Conservation (phyloP, 2,113 vertebrate genomes). For the Phoxinus phoxinus region DNA sequence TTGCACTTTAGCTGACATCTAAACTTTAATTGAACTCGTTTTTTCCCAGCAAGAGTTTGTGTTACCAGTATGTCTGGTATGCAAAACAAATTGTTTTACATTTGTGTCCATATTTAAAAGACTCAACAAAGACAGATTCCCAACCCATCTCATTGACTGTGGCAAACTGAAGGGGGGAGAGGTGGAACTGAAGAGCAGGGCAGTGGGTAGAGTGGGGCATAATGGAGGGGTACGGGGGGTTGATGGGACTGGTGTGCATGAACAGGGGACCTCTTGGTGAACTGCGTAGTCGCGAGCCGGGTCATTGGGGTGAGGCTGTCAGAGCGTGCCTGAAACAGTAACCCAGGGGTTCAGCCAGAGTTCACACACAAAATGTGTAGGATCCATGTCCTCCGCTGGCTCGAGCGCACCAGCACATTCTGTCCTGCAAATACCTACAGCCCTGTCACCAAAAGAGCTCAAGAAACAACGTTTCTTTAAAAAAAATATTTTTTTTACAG, state of each 20-base stretch:
- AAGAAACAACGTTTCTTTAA: not conserved
- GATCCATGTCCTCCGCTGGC: conserved; percentile 77
- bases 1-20: conserved; percentile 47
- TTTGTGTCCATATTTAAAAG: conserved; percentile 60
- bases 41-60: conserved; percentile 55
- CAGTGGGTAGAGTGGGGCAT: conserved; percentile 53
- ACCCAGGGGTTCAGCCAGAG: conserved; percentile 89
- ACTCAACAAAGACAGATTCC: conserved; percentile 63
- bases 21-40: conserved; percentile 52
- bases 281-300: conserved; percentile 84
- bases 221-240: conserved; percentile 56
- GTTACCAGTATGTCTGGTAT: conserved; percentile 64
- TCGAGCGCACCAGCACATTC: conserved; percentile 53
- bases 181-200: conserved; percentile 67
- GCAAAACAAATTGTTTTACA: conserved; percentile 66
- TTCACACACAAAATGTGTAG: conserved; percentile 86
- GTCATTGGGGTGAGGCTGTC: conserved; percentile 85
- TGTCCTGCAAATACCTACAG: conserved; percentile 30
- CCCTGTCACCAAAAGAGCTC: not conserved
- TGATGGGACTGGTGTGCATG: conserved; percentile 64
- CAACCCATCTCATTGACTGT: conserved; percentile 64
- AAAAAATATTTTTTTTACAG: not conserved
- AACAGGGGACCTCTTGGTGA: conserved; percentile 83
- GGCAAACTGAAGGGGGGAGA: conserved; percentile 61
- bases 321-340: conserved; percentile 83